A percentile compares a stretch with the other conserved stretches of the same genome.
Evolutionary conservation across 2,888 invertebrate species (phyloP).

Genomic region (Agrotis ipsilon): DNA sequence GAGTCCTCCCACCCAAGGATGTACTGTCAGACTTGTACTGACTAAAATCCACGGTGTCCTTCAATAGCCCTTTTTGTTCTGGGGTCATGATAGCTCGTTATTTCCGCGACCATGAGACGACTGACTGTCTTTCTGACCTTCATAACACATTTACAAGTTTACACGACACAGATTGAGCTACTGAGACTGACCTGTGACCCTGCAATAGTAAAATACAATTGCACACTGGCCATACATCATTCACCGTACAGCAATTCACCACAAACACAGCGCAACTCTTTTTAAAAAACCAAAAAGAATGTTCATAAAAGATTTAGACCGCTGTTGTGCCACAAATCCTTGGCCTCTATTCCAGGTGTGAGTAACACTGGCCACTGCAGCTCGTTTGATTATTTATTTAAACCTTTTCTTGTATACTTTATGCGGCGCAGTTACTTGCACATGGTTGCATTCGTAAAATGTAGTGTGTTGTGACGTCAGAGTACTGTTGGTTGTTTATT

Average conservation of each 20-base stretch:
- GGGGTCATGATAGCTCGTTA: no score
- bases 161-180: no score
- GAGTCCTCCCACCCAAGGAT: no score
- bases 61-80: no score
- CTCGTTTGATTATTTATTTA: constrained; percentile 65
- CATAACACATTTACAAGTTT: no score
- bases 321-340: constrained; percentile 74
- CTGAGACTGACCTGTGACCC: no score
- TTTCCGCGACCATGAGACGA: no score
- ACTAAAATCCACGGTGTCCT: no score
- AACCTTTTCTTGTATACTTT: constrained; percentile 58
- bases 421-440: constrained; percentile 57
- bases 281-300: constrained; percentile 50
- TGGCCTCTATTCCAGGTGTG: constrained; percentile 69
- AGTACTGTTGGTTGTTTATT: constrained; percentile 46
- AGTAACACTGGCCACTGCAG: constrained; percentile 61
- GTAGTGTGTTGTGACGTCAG: constrained; percentile 46
- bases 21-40: no score
- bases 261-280: constrained; percentile 16
- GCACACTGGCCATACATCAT: constrained; percentile 7
- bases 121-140: no score
- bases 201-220: no score
- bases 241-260: constrained; percentile 45
- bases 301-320: constrained; percentile 49
- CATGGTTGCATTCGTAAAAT: constrained; percentile 56